Percentiles rank a stretch among this genome's conserved stretches.
These are phyloP conservation scores for Drosophila paramelanica DNA, from an alignment of 2,888 invertebrate genomes.

Conservation along the genomic window DNA sequence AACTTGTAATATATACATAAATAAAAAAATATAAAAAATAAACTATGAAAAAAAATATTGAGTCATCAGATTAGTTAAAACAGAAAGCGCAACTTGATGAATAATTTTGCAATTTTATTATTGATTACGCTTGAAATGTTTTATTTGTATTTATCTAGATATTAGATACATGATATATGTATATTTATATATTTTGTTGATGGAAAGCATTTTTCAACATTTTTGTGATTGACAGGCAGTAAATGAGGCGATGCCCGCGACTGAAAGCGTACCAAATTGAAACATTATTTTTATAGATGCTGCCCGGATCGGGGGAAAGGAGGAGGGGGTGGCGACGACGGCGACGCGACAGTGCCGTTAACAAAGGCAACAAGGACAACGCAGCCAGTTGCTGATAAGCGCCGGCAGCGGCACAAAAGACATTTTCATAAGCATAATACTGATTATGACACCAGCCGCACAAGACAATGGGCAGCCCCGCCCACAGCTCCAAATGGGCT, in stretches of 20 bases:
- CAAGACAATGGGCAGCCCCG: constrained; percentile 48
- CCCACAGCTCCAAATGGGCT: not conserved
- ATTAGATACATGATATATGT: not conserved
- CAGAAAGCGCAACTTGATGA: not conserved
- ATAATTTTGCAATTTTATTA: not conserved
- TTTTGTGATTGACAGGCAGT: constrained; percentile 60
- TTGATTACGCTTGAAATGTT: not conserved
- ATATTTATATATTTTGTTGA: constrained; percentile 8
- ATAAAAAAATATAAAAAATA: not conserved
- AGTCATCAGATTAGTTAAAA: not conserved
- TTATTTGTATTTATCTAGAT: not conserved
- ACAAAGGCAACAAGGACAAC: constrained; percentile 37
- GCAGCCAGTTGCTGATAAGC: constrained; percentile 53
- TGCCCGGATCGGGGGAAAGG: constrained; percentile 15
- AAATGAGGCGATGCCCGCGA: constrained; percentile 35
- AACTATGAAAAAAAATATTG: not conserved
- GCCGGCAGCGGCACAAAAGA: constrained; percentile 55
- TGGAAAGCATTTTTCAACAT: constrained; percentile 24
- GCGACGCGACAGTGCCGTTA: constrained; percentile 30
- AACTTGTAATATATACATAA: no score
- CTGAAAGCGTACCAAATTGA: constrained; percentile 63
- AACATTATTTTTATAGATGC: constrained; percentile 74
- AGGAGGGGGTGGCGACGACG: no score
- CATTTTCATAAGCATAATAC: constrained; percentile 83
- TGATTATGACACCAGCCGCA: constrained; percentile 80